Percentiles rank a stretch among this genome's conserved stretches.
Evolutionary conservation across 2,888 invertebrate species (phyloP).

Genomic region (Cenopis cana): DNA sequence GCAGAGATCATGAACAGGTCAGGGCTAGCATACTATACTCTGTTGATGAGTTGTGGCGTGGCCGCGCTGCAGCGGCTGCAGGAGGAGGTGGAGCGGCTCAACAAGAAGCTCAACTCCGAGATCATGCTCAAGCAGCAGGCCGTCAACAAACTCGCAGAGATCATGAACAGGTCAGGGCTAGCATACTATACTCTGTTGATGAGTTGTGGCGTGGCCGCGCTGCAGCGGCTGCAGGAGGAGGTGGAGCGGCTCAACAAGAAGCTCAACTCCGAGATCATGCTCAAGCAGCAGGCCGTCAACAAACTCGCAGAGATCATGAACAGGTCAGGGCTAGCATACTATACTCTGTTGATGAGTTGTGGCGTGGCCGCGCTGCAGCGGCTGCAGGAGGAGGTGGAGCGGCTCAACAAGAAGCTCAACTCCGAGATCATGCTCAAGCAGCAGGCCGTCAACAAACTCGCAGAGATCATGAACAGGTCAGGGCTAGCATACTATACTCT

Average conservation of each 20-base stretch:
- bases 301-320: conserved; percentile 99
- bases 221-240: conserved; percentile 90
- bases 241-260: conserved; percentile 92
- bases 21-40: not conserved
- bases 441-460: conserved; percentile 98
- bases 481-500: not conserved
- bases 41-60: conserved; percentile 92
- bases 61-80: conserved; percentile 87
- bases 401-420: conserved; percentile 92
- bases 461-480: conserved; percentile 97
- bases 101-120: conserved; percentile 94
- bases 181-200: conserved; percentile 85
- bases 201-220: conserved; percentile 89
- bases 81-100: conserved; percentile 92
- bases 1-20: conserved; percentile 98
- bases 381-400: conserved; percentile 91
- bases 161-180: conserved; percentile 92
- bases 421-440: conserved; percentile 95
- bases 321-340: conserved; percentile 79
- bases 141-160: conserved; percentile 98
- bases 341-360: conserved; percentile 91
- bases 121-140: conserved; percentile 96
- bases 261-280: conserved; percentile 93
- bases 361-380: conserved; percentile 87
- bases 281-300: conserved; percentile 97